phyloP scores from a whole-genome alignment of 2,888 invertebrate species.

The Nemotelus pantherinus region DNA sequence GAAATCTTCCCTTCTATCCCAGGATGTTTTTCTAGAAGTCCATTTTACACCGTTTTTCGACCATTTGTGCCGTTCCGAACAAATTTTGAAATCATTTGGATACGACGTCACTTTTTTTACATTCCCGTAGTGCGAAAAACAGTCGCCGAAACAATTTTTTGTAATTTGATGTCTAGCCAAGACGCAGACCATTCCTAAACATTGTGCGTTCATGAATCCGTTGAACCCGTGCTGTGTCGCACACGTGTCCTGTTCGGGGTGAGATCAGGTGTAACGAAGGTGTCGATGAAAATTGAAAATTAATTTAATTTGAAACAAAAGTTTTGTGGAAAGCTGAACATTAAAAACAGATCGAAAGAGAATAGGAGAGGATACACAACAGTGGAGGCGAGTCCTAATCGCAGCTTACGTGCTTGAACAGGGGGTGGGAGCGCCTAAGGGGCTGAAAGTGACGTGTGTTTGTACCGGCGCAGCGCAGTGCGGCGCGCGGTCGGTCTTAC shows the following conservation, averaged over 20 bases:
- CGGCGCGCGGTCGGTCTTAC: conserved; percentile 29
- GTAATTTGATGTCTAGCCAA: conserved; percentile 3
- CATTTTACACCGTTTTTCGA: no score
- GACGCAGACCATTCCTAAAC: conserved; percentile 18
- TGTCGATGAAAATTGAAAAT: not conserved
- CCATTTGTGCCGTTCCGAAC: no score
- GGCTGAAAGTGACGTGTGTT: conserved; percentile 6
- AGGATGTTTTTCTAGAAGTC: no score
- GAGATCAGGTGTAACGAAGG: not conserved
- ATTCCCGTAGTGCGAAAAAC: no score
- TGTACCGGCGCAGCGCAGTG: conserved; percentile 25
- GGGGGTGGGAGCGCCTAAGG: not conserved
- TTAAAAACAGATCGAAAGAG: not conserved
- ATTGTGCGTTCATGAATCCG: not conserved
- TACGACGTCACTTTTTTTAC: no score
- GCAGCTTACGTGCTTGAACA: not conserved
- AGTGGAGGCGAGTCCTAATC: conserved; percentile 11
- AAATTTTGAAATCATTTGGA: no score
- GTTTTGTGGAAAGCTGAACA: no score
- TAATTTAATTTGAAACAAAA: not conserved
- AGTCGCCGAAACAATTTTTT: no score
- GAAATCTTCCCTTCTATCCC: no score
- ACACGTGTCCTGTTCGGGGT: conserved; percentile 19
- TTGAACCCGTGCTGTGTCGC: not conserved
- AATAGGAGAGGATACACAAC: not conserved